Conservation (phyloP, 1,140 invertebrate species). For the Andricus grossulariae region DNA sequence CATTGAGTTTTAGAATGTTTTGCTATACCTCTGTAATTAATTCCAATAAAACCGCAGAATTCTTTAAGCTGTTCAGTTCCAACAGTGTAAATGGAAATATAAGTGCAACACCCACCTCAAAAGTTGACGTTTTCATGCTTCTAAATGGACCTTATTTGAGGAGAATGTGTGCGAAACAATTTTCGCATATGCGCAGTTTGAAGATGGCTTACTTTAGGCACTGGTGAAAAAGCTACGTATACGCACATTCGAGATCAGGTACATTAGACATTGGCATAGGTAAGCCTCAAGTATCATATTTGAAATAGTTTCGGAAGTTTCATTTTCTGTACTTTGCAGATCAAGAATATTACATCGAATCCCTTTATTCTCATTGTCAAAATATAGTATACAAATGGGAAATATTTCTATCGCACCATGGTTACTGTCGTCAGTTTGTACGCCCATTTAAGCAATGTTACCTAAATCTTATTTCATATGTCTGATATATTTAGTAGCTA, state of each 20-base stretch:
- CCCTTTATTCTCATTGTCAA: constrained; percentile 39
- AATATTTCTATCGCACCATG: constrained; percentile 47
- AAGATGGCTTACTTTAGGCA: no score
- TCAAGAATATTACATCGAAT: constrained; percentile 43
- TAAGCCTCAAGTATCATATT: constrained; percentile 39
- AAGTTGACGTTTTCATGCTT: no score
- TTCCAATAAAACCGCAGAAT: constrained; percentile 56
- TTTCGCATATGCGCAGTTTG: no score
- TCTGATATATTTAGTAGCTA: background rate
- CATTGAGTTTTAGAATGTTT: constrained; percentile 46
- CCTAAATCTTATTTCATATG: constrained; percentile 34
- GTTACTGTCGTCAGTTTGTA: constrained; percentile 49
- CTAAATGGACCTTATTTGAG: no score
- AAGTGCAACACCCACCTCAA: no score
- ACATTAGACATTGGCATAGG: constrained; percentile 39
- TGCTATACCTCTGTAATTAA: constrained; percentile 51
- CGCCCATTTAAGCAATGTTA: constrained; percentile 34
- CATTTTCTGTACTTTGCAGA: constrained; percentile 44
- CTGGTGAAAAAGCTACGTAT: constrained; percentile 55
- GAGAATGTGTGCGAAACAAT: no score
- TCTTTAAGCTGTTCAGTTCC: constrained; percentile 56
- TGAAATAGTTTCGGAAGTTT: constrained; percentile 49
- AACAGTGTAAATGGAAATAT: constrained; percentile 50
- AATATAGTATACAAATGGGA: constrained; percentile 45
- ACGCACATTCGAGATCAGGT: constrained; percentile 44